These are phyloP conservation scores for Indicator maculatus DNA, from an alignment of 2,113 vertebrate species.

Conservation along the genomic window DNA sequence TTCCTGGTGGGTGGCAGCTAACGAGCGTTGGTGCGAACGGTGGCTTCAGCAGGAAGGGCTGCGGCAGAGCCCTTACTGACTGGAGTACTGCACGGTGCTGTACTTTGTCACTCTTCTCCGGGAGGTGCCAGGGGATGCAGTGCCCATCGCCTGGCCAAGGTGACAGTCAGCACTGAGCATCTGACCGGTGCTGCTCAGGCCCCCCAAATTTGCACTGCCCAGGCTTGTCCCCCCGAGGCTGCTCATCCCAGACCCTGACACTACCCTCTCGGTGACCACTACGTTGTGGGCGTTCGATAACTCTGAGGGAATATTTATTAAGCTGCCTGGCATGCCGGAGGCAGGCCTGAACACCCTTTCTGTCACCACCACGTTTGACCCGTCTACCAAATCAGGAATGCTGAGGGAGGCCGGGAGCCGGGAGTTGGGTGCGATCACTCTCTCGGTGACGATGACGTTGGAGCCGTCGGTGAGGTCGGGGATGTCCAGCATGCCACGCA, in stretches of 20 bases:
- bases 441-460: constrained; percentile 81
- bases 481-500: constrained; percentile 77
- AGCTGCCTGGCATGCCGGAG: constrained; percentile 71
- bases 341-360: constrained; percentile 80
- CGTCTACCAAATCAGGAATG: constrained; percentile 75
- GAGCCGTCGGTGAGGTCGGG: constrained; percentile 76
- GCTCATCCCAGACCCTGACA: constrained; percentile 74
- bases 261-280: constrained; percentile 80
- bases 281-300: constrained; percentile 74
- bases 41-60: not conserved
- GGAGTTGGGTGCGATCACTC: constrained; percentile 76
- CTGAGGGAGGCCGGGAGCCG: constrained; percentile 73
- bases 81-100: constrained; percentile 70
- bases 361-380: constrained; percentile 80
- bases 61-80: constrained; percentile 42
- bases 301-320: constrained; percentile 75
- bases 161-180: constrained; percentile 68
- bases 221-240: constrained; percentile 23
- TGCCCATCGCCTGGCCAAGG: constrained; percentile 69
- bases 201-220: not conserved
- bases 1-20: constrained; percentile 23
- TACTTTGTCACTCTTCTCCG: constrained; percentile 77
- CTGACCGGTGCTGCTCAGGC: constrained; percentile 9
- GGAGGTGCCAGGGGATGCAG: constrained; percentile 39
- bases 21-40: not conserved